Percentiles rank a stretch among this genome's conserved stretches.
Conservation (phyloP, 2,113 vertebrate species). For the Eidolon helvum region DNA sequence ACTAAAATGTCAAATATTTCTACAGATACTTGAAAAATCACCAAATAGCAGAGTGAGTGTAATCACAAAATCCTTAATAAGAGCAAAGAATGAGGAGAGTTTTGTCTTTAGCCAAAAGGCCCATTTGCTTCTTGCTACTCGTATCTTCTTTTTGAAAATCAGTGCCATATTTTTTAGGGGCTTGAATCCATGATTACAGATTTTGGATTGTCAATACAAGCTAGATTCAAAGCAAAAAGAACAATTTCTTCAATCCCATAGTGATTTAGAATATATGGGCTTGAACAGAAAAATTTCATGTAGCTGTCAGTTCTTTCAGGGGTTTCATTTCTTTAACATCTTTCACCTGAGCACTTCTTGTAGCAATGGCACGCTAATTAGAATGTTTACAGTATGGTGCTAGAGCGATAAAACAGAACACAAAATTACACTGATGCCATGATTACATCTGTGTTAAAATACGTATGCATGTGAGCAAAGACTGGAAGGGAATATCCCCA, state of each 20-base stretch:
- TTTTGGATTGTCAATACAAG: slow-evolving; percentile 49
- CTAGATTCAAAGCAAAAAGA: slow-evolving; percentile 40
- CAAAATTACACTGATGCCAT: neutral
- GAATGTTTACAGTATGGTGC: neutral
- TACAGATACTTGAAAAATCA: neutral
- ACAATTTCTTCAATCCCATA: neutral
- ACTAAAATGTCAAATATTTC: neutral
- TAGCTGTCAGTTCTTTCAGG: neutral
- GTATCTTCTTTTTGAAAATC: slow-evolving; percentile 55
- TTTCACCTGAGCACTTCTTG: neutral
- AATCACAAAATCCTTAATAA: neutral
- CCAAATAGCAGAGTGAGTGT: neutral
- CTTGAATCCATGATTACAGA: slow-evolving; percentile 21
- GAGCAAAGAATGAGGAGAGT: slow-evolving; percentile 17
- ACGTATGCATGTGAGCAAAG: neutral
- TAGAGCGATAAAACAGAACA: neutral
- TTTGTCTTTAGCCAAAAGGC: slow-evolving; percentile 6
- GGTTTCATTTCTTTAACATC: neutral
- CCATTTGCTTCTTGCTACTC: neutral
- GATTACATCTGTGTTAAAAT: neutral
- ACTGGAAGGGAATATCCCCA: neutral
- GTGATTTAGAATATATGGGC: neutral
- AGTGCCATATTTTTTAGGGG: slow-evolving; percentile 31
- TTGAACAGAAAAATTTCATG: slow-evolving; percentile 7
- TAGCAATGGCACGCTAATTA: neutral